phyloP scores from a whole-genome alignment of 2,797 vertebrate genomes.

The Megalops cyprinoides region DNA sequence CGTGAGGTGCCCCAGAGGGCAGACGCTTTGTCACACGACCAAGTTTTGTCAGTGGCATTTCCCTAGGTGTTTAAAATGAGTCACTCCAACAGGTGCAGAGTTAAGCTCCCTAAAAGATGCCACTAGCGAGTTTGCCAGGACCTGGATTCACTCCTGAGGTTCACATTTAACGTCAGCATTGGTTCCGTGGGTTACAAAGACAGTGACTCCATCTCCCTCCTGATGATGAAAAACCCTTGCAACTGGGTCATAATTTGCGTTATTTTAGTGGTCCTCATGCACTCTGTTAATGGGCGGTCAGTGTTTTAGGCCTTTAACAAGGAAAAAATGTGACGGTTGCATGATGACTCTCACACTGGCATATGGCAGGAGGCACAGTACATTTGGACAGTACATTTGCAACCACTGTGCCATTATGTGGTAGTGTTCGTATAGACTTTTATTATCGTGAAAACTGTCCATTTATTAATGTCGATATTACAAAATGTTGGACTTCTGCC shows the following conservation, averaged over 20 bases:
- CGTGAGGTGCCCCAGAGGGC: background rate
- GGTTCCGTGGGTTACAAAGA: no score
- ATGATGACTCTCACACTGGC: slow-evolving; percentile 14
- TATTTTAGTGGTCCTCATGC: slow-evolving; percentile 46
- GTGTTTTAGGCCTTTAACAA: slow-evolving; percentile 48
- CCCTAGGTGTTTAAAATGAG: no score
- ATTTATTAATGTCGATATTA: no score
- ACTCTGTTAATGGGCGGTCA: slow-evolving; percentile 43
- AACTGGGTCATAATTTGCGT: slow-evolving; percentile 52
- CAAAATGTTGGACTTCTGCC: no score
- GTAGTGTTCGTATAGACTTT: no score
- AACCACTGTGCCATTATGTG: background rate
- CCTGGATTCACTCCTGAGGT: no score
- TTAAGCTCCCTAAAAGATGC: background rate
- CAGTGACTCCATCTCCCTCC: slow-evolving; percentile 5
- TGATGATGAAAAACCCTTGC: slow-evolving; percentile 32
- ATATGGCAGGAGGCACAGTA: background rate
- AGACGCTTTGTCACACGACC: background rate
- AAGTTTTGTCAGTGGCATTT: no score
- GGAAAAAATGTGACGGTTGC: slow-evolving; percentile 38
- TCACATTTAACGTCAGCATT: no score
- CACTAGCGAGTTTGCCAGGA: background rate
- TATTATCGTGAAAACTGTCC: no score
- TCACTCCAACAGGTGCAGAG: background rate
- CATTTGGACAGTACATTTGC: background rate